These are phyloP conservation scores for Silurus aristotelis DNA, from an alignment of 2,797 vertebrate species.

Conservation along the genomic window DNA sequence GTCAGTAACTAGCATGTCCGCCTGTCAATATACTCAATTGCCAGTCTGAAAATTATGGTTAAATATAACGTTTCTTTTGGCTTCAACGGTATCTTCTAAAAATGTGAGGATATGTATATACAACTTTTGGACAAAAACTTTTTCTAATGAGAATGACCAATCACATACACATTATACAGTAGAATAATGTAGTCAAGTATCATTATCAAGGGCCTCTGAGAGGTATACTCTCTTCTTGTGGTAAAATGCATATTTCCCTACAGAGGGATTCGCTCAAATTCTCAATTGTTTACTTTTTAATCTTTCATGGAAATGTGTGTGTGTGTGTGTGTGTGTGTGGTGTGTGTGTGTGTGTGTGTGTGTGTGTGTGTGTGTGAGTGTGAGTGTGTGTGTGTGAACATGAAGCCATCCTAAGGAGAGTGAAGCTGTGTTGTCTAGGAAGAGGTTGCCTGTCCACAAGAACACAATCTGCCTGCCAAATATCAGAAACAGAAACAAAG, in stretches of 20 bases:
- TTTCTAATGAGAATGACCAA: not conserved
- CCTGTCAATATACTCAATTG: constrained; percentile 26
- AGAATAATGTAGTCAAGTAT: constrained; percentile 30
- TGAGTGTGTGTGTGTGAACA: constrained; percentile 51
- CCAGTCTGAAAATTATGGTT: constrained; percentile 9
- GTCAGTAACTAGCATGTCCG: constrained; percentile 40
- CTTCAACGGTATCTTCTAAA: not conserved
- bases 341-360: constrained; percentile 54
- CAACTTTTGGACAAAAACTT: not conserved
- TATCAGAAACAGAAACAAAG: constrained; percentile 35
- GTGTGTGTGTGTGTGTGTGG: constrained; percentile 54
- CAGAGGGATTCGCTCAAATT: constrained; percentile 41
- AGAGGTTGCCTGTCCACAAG: constrained; percentile 36
- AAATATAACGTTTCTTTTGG: not conserved
- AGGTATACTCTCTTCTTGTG: constrained; percentile 35
- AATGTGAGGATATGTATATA: not conserved
- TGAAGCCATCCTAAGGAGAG: constrained; percentile 48
- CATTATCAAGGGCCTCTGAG: constrained; percentile 28
- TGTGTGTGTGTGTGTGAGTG: constrained; percentile 55
- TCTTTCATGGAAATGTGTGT: constrained; percentile 43
- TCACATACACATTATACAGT: not conserved
- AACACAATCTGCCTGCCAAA: constrained; percentile 41
- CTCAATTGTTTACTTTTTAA: constrained; percentile 52
- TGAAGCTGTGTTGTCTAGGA: constrained; percentile 51
- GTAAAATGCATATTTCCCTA: constrained; percentile 33